phyloP scores from a whole-genome alignment of 2,888 invertebrate genomes.

The Leucophenga maculata region DNA sequence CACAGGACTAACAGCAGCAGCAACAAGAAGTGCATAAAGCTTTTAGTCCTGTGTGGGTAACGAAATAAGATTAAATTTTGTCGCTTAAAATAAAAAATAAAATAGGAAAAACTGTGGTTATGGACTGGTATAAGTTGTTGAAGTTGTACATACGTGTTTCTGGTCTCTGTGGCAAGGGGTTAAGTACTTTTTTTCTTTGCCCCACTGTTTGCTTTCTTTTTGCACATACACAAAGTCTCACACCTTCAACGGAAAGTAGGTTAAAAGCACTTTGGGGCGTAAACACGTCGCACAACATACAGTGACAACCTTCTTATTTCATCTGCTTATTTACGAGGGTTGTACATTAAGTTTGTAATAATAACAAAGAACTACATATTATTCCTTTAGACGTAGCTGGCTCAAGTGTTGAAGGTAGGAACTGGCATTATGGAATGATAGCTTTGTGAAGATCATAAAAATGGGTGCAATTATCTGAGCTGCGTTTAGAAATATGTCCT shows the following conservation, averaged over 20 bases:
- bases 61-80: conserved; percentile 19
- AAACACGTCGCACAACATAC: conserved; percentile 27
- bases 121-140: conserved; percentile 23
- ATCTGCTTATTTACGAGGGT: neutral
- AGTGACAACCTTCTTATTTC: neutral
- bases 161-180: conserved; percentile 1
- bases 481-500: no score
- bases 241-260: conserved; percentile 52
- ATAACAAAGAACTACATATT: no score
- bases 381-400: no score
- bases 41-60: neutral
- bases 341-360: no score
- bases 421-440: no score
- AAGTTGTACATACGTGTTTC: conserved; percentile 41
- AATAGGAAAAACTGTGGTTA: conserved; percentile 4
- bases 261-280: conserved; percentile 61
- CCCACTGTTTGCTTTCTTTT: conserved; percentile 36
- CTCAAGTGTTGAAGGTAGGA: no score
- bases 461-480: no score
- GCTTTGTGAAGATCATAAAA: no score
- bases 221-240: conserved; percentile 13
- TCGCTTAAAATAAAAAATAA: neutral
- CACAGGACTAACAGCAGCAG: conserved; percentile 10
- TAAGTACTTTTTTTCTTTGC: conserved; percentile 36
- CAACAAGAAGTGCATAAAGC: conserved; percentile 30